These are phyloP conservation scores for Podabrus alpinus DNA, from an alignment of 2,888 invertebrate species.

Conservation along the genomic window DNA sequence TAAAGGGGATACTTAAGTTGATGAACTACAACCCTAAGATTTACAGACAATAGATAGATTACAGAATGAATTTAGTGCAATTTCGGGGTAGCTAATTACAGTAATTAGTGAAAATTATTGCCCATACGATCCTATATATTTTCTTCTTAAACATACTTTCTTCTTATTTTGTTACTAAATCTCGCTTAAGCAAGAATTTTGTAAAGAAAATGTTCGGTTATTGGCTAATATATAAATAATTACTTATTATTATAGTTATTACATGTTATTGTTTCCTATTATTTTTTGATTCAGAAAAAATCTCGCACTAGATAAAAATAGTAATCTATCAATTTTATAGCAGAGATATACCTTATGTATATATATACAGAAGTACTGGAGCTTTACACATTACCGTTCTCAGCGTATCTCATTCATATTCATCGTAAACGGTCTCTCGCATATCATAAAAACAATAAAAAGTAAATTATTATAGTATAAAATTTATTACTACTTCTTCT, in stretches of 20 bases:
- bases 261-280: neutral
- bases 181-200: neutral
- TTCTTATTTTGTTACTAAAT: neutral
- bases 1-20: constrained; percentile 20
- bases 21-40: constrained; percentile 19
- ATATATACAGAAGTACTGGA: neutral
- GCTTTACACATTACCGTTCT: constrained; percentile 7
- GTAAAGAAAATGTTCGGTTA: too few species aligned
- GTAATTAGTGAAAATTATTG: neutral
- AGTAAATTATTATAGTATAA: constrained; percentile 12
- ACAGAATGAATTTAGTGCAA: constrained; percentile 2
- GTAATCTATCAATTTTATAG: constrained; percentile 19
- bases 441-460: constrained; percentile 22
- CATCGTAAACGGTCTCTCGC: constrained; percentile 17
- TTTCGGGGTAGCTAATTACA: neutral
- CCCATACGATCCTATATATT: neutral
- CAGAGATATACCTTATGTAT: neutral
- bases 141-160: neutral
- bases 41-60: constrained; percentile 24
- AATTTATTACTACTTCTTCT: constrained; percentile 18
- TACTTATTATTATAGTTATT: neutral
- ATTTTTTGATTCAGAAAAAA: too few species aligned
- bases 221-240: too few species aligned
- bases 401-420: constrained; percentile 19
- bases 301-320: neutral